A percentile compares a stretch with the other conserved stretches of the same genome.
These are phyloP conservation scores for Lichenostomus cassidix DNA, from an alignment of 2,113 vertebrate genomes.

Conservation along the genomic window DNA sequence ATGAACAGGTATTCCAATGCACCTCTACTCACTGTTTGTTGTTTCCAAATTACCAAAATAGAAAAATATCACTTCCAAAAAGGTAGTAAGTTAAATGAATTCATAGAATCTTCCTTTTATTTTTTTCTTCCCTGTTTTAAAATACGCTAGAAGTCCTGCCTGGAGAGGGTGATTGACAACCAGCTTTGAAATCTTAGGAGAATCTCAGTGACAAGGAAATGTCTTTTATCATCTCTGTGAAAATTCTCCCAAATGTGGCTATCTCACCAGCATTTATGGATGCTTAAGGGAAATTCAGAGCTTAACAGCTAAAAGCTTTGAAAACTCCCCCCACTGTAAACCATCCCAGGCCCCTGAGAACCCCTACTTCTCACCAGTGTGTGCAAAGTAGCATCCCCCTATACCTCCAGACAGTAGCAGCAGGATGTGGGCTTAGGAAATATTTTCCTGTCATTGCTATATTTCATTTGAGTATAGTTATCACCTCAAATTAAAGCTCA, in stretches of 20 bases:
- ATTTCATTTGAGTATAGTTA: not conserved
- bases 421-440: not conserved
- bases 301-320: not conserved
- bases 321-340: not conserved
- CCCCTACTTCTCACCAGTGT: not conserved
- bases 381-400: not conserved
- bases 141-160: not conserved
- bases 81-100: not conserved
- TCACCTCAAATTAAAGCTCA: not conserved
- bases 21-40: not conserved
- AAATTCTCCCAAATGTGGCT: not conserved
- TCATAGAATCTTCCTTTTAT: not conserved
- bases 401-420: not conserved
- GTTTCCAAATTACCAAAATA: not conserved
- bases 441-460: not conserved
- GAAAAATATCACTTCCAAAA: not conserved
- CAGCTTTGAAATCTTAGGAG: not conserved
- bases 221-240: not conserved
- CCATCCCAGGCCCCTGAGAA: not conserved
- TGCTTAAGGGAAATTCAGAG: not conserved
- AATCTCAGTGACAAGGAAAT: not conserved
- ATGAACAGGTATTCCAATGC: not conserved
- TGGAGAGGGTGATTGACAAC: constrained; percentile 16
- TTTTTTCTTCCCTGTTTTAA: not conserved
- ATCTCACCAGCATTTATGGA: not conserved